Conservation (phyloP, 2,797 vertebrate species). For the Catharus ustulatus region DNA sequence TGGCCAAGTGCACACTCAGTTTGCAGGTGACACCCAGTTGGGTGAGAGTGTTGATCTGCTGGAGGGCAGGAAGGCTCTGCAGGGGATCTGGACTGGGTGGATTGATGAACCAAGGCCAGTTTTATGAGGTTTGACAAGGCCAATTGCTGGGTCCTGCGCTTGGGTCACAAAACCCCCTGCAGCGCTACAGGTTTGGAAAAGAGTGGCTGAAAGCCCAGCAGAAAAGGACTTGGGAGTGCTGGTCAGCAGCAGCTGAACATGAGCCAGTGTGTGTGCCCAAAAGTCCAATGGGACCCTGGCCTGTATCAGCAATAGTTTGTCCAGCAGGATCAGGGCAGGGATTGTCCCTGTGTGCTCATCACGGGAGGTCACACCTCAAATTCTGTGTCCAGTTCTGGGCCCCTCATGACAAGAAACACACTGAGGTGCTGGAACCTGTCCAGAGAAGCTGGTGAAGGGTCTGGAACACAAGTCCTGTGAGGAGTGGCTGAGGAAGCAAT, state of each 20-base stretch:
- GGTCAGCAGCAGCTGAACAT: rapidly evolving
- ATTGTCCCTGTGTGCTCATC: rapidly evolving
- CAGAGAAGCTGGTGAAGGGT: background rate
- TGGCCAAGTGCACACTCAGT: rapidly evolving
- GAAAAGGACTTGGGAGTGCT: background rate
- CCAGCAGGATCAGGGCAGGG: rapidly evolving
- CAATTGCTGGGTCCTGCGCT: rapidly evolving
- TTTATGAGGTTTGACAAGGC: background rate
- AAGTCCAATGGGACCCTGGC: background rate
- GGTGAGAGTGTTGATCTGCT: background rate
- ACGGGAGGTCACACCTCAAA: rapidly evolving
- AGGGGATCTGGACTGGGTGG: background rate
- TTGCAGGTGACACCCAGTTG: background rate
- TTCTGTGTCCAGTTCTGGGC: background rate
- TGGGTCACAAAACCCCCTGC: rapidly evolving
- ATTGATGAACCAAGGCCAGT: rapidly evolving
- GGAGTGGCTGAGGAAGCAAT: background rate
- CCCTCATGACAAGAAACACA: background rate
- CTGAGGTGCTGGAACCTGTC: background rate
- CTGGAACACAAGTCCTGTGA: background rate
- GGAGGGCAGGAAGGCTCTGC: background rate
- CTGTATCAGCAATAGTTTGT: rapidly evolving
- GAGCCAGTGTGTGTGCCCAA: background rate
- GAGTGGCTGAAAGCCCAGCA: rapidly evolving
- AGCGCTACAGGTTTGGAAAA: rapidly evolving